Base-by-base conservation (phyloP, 2,113 vertebrate genomes). In the Prolemur simus region DNA sequence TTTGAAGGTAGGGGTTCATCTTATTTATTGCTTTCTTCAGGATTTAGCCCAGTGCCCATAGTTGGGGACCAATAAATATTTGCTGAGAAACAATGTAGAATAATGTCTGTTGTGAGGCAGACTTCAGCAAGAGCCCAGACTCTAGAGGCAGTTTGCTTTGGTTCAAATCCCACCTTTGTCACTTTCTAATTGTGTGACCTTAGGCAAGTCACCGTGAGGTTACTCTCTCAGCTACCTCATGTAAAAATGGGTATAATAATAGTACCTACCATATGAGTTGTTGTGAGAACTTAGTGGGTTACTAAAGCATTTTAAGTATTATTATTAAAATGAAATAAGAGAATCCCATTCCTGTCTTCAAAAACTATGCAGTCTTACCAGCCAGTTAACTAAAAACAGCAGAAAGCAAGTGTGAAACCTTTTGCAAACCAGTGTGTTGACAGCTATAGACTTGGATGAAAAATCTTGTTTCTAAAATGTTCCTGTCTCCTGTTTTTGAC, bases 1-100 rank as follows among this genome's bases (percentile, higher is more conserved):
- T 54, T 84, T 71, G 56, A 92, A 29, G 52, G 23, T 23, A 82
- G 32, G 83, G 23, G 23, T 58, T 25, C 77, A 27, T 89, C 9
- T 76, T 86, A 47, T 52, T 73, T 18, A 52, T 66, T 14, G 10
- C 74, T 78, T 92, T 91, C 25, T 82, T 88, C 10, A 69, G 25
- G 45, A 96, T 60, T 93, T 89, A 42, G 6, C 37, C 47, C 32
- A 84, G 32, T 80, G 15, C 85, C n/a, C 39, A n/a, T 58, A 92
- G 85, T 89, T 89, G 73, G 10, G 29, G 23, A 8, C 52, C 54
- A 82, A 60, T 63, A 96, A 92, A 89, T 78, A 68, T 52, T 94
- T 87, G 1, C 52, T 64, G 68, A n/a, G 23, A 92, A 66, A 14
- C 25, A 80, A 27, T 34, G 5, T 60, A 66, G 42, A 89, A 63